Evolutionary conservation across 2,113 vertebrate species (phyloP).

Genomic region (Pycnonotus jocosus): DNA sequence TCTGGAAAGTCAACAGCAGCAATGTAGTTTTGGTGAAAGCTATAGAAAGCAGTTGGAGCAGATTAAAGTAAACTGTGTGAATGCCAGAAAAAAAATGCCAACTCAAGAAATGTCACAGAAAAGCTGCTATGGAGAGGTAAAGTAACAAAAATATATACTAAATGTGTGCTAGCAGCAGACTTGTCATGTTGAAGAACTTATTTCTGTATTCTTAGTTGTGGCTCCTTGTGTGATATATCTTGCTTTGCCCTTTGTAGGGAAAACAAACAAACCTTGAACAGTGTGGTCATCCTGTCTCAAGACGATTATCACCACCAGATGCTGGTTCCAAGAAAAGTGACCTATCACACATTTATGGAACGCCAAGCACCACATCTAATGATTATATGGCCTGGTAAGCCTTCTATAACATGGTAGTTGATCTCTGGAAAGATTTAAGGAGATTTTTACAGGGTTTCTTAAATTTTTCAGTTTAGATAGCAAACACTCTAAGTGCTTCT

Average conservation of each 20-base stretch:
- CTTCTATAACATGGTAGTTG: fast-evolving
- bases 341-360: slow-evolving; percentile 69
- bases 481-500: background rate
- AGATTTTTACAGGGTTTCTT: background rate
- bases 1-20: slow-evolving; percentile 40
- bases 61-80: slow-evolving; percentile 1
- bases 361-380: slow-evolving; percentile 69
- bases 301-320: slow-evolving; percentile 67
- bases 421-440: background rate
- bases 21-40: background rate
- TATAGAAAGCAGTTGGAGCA: slow-evolving; percentile 37
- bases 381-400: slow-evolving; percentile 81
- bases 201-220: background rate
- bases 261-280: slow-evolving; percentile 68
- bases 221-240: background rate
- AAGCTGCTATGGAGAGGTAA: slow-evolving; percentile 58
- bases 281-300: slow-evolving; percentile 51
- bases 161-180: background rate
- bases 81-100: slow-evolving; percentile 16
- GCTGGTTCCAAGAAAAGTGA: slow-evolving; percentile 28
- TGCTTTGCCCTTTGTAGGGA: slow-evolving; percentile 55
- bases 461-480: background rate
- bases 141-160: background rate
- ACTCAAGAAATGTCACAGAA: slow-evolving; percentile 33
- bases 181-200: background rate